These are phyloP conservation scores for Tachina grossa DNA, from an alignment of 2,888 invertebrate genomes.

Conservation along the genomic window DNA sequence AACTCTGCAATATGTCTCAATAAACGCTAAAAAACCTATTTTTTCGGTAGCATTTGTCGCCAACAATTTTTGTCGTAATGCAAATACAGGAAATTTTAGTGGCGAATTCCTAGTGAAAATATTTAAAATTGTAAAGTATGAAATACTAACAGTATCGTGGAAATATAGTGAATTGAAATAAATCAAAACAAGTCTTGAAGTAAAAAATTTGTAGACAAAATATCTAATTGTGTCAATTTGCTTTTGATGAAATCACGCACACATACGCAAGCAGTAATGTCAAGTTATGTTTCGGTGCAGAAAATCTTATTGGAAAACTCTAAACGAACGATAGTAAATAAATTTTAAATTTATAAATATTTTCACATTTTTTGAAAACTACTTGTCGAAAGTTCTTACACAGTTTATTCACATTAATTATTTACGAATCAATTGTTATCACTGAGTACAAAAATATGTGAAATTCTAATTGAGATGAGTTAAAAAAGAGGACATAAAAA, in stretches of 20 bases:
- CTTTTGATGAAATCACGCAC: conserved; percentile 41
- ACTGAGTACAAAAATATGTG: conserved; percentile 27
- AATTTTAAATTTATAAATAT: neutral
- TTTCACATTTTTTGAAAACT: neutral
- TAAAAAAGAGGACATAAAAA: neutral
- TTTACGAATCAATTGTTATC: conserved; percentile 9
- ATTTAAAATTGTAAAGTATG: conserved; percentile 19
- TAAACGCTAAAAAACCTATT: conserved; percentile 57
- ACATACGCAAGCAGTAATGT: conserved; percentile 30
- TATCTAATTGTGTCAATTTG: conserved; percentile 65
- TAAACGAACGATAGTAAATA: neutral
- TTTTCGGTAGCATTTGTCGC: conserved; percentile 69
- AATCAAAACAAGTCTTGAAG: conserved; percentile 18
- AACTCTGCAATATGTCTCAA: conserved; percentile 42
- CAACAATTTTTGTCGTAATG: conserved; percentile 67
- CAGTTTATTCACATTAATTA: neutral
- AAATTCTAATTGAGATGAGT: conserved; percentile 25
- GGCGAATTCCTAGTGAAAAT: conserved; percentile 4
- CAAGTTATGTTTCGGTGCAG: conserved; percentile 16
- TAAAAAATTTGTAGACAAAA: conserved; percentile 60
- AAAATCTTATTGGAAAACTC: conserved; percentile 2
- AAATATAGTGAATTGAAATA: neutral
- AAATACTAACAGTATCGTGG: neutral
- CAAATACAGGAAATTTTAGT: conserved; percentile 46
- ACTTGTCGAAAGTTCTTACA: neutral